These are phyloP conservation scores for Callorhinus ursinus DNA, from an alignment of 2,113 vertebrate genomes.

Conservation along the genomic window DNA sequence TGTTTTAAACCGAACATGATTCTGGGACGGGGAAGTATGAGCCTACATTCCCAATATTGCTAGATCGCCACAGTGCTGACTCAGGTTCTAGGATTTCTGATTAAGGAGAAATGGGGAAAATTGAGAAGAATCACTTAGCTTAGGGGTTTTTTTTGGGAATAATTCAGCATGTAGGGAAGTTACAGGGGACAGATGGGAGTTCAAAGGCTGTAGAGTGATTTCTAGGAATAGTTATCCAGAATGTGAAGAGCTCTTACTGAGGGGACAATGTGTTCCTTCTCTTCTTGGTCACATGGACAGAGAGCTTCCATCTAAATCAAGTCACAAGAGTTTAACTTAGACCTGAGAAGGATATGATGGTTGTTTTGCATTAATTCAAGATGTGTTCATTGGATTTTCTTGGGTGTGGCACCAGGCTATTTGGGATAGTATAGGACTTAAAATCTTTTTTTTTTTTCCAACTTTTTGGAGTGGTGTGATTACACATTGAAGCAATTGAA, in stretches of 20 bases:
- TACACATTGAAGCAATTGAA: neutral
- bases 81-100: neutral
- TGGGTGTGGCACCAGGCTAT: neutral
- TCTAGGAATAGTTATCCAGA: neutral
- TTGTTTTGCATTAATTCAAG: slow-evolving; percentile 10
- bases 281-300: neutral
- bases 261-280: neutral
- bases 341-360: neutral
- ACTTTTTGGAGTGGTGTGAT: neutral
- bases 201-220: neutral
- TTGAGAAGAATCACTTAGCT: neutral
- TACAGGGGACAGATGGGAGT: neutral
- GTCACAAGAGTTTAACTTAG: neutral
- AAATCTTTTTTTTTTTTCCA: neutral
- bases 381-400: neutral
- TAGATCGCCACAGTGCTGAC: neutral
- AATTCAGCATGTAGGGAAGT: neutral
- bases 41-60: neutral
- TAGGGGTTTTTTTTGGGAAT: neutral
- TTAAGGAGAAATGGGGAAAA: neutral
- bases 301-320: neutral
- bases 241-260: neutral
- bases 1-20: neutral
- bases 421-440: neutral
- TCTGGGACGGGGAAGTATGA: neutral